A percentile compares a stretch with the other conserved stretches of the same genome.
These are phyloP conservation scores for Orientallactaga sibirica DNA, from an alignment of 2,797 vertebrate species.

Conservation along the genomic window DNA sequence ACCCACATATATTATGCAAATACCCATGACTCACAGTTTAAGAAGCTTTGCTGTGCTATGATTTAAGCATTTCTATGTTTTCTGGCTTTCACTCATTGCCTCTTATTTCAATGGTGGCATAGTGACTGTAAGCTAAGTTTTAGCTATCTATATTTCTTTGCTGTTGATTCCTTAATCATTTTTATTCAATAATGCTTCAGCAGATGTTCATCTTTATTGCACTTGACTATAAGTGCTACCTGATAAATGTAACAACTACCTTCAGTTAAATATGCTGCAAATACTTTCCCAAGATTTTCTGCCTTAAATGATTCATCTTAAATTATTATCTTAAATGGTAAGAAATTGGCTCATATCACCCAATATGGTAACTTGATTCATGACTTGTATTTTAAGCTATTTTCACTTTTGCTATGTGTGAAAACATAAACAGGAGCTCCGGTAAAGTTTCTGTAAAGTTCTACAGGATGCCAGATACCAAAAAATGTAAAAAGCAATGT, in stretches of 20 bases:
- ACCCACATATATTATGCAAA: neutral
- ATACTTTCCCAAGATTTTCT: neutral
- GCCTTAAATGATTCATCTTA: neutral
- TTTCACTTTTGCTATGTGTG: neutral
- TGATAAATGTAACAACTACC: neutral
- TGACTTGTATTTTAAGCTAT: neutral
- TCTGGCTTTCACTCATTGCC: neutral
- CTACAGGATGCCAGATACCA: neutral
- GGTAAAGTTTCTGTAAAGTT: neutral
- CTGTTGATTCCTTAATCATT: neutral
- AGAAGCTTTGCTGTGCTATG: neutral
- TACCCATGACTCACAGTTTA: neutral
- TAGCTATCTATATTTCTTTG: neutral
- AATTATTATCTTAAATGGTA: neutral
- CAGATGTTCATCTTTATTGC: neutral
- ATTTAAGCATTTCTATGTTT: neutral
- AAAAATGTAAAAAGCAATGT: neutral
- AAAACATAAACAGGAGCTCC: neutral
- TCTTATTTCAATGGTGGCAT: neutral
- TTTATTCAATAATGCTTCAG: neutral
- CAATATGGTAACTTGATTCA: neutral
- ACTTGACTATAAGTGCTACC: neutral
- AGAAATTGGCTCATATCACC: neutral
- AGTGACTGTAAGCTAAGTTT: neutral
- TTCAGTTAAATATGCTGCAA: neutral